These are phyloP conservation scores for Synanthedon vespiformis DNA, from an alignment of 2,888 invertebrate species.

Conservation along the genomic window DNA sequence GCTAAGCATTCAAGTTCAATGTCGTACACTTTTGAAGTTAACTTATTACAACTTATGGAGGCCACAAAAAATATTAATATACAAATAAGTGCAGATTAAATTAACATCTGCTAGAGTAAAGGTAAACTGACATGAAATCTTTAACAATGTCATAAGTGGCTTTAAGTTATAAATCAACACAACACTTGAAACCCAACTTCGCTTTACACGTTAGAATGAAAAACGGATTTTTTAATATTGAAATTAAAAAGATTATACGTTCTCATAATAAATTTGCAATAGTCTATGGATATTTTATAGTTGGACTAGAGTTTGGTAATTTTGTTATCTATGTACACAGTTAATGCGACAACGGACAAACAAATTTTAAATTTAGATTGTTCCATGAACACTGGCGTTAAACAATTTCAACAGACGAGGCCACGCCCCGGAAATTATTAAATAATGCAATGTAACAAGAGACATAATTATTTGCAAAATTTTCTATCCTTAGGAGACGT, in stretches of 20 bases:
- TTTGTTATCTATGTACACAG: conserved; percentile 21
- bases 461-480: background rate
- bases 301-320: conserved; percentile 64
- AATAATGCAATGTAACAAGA: background rate
- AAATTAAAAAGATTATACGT: conserved; percentile 4
- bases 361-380: conserved; percentile 25
- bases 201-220: no score
- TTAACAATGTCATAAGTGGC: no score
- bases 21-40: no score
- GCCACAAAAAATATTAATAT: no score
- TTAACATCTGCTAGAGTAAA: no score
- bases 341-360: conserved; percentile 29
- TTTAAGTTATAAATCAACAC: no score
- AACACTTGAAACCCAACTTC: no score
- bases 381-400: conserved; percentile 36
- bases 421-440: conserved; percentile 6
- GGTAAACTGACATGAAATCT: no score
- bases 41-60: no score
- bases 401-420: conserved; percentile 10
- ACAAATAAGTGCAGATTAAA: no score
- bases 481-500: background rate
- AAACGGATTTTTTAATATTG: no score
- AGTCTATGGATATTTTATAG: conserved; percentile 30
- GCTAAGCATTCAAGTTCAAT: no score
- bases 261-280: conserved; percentile 19